Base-by-base conservation (phyloP, 2,113 vertebrate genomes). In the Pseudorasbora parva region DNA sequence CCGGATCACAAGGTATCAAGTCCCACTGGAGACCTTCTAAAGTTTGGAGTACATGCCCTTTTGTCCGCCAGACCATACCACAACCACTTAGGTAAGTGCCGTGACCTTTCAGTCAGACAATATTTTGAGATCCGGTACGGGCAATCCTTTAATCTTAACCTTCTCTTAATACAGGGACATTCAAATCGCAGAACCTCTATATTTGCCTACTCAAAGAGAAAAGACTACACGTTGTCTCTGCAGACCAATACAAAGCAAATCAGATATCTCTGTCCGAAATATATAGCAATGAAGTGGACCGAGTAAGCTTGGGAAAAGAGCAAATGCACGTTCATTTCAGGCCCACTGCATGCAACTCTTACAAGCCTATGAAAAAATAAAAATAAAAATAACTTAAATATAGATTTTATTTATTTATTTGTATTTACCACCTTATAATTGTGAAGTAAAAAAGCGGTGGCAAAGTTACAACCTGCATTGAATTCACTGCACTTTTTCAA, bases 11-110 rank as follows among this genome's bases (percentile, higher is more conserved):
- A 97, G 84, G 93, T 87, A 10, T 91, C 95, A 8, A 93, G 95
- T 27, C 96, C 96, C 1, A 92, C 92, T 3, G 96, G 97, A 33
- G 97, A 98, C 69, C 91, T 99, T 54, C 96, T 98, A 57, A 99
- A 98, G 84, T 98, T 98, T 88, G 97, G 97, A 71, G 97, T 98
- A 14, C 97, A 99, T 43, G 97, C 97, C 33, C 94, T 98, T 41
- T 92, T 98, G 45, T 95, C 97, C 0, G 94, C 96, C 3, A 95
- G 97, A 82, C 97, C 97, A 37, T 97, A 97, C 91, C 97, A 96
- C 87, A 97, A 91, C 91, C 97, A 97, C 86, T 92, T 97, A 90
- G 96, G 97, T 97, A 96, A 88, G 96, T 79, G 23, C 76, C 49
- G 14, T 37, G 68, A 78, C 25, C 37, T 79, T 43, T 79, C 23